Conservation (phyloP, 2,888 invertebrate species). For the Zele albiditarsus region DNA sequence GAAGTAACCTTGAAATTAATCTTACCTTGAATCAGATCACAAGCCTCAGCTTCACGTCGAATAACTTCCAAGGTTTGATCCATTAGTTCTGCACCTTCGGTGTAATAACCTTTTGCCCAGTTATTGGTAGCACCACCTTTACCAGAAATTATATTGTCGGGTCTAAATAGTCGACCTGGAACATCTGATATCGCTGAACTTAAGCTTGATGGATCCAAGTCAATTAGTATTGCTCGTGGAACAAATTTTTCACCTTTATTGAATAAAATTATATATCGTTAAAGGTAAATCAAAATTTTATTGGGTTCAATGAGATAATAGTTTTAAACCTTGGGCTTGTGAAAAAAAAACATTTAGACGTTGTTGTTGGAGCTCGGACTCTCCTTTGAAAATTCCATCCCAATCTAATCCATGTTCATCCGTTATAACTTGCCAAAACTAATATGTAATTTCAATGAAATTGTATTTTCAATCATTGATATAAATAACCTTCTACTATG, state of each 20-base stretch:
- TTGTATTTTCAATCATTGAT: not conserved
- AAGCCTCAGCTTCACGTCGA: constrained; percentile 89
- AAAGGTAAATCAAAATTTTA: not conserved
- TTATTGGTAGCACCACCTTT: constrained; percentile 68
- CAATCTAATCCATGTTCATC: constrained; percentile 79
- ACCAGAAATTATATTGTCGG: constrained; percentile 77
- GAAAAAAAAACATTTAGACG: constrained; percentile 78
- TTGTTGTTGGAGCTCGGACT: constrained; percentile 77
- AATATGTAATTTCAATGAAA: constrained; percentile 70
- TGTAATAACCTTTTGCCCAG: constrained; percentile 87
- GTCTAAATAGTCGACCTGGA: constrained; percentile 76
- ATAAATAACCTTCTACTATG: constrained; percentile 56
- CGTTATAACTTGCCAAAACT: constrained; percentile 87
- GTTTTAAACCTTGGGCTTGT: constrained; percentile 71
- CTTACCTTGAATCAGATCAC: constrained; percentile 91
- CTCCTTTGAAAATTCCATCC: constrained; percentile 75
- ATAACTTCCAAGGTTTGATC: constrained; percentile 89
- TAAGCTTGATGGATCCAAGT: constrained; percentile 79
- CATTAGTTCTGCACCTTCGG: constrained; percentile 89
- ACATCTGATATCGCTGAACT: constrained; percentile 77
- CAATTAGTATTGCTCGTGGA: constrained; percentile 77
- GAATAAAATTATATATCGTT: not conserved
- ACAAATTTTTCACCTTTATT: constrained; percentile 76
- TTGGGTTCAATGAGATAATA: not conserved
- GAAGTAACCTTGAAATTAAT: constrained; percentile 81